Percentiles rank a stretch among this genome's conserved stretches.
Evolutionary conservation across 2,113 vertebrate genomes (phyloP).

Genomic region (Podarcis muralis): DNA sequence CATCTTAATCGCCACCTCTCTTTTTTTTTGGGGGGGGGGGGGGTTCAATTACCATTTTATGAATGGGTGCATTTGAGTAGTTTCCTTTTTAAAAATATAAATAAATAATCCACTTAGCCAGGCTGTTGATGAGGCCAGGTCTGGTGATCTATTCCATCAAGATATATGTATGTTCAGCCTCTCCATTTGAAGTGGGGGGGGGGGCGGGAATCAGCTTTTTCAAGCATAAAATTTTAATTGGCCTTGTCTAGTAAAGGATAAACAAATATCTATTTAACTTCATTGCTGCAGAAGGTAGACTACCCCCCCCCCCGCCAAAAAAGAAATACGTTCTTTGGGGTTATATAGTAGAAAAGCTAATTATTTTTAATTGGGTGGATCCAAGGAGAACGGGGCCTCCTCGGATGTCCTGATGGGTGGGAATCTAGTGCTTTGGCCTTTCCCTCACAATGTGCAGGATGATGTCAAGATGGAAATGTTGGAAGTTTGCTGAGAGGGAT

Average conservation of each 20-base stretch:
- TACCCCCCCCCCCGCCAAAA: slow-evolving; percentile 27
- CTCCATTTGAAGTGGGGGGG: slow-evolving; percentile 50
- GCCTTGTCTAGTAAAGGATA: slow-evolving; percentile 77
- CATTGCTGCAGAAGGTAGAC: slow-evolving; percentile 74
- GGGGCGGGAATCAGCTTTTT: slow-evolving; percentile 63
- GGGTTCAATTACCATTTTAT: slow-evolving; percentile 64
- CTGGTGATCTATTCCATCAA: slow-evolving; percentile 52
- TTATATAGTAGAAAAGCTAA: slow-evolving; percentile 75
- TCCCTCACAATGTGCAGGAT: neutral
- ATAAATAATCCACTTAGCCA: slow-evolving; percentile 32
- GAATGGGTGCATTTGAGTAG: slow-evolving; percentile 71
- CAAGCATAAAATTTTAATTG: slow-evolving; percentile 75
- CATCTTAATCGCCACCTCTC: slow-evolving; percentile 54
- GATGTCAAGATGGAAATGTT: neutral
- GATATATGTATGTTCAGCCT: slow-evolving; percentile 51
- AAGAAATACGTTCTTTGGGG: slow-evolving; percentile 59
- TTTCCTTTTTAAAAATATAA: slow-evolving; percentile 44
- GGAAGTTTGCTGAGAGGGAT: no score
- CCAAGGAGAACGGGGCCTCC: slow-evolving; percentile 53
- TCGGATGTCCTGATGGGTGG: slow-evolving; percentile 26
- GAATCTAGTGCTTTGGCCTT: neutral
- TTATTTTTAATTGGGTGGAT: slow-evolving; percentile 77
- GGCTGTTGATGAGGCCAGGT: slow-evolving; percentile 65
- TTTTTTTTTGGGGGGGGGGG: slow-evolving; percentile 14
- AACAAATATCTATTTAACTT: slow-evolving; percentile 81